Evolutionary conservation across 1,140 invertebrate species (phyloP).

Genomic region (Palaemon carinicauda): DNA sequence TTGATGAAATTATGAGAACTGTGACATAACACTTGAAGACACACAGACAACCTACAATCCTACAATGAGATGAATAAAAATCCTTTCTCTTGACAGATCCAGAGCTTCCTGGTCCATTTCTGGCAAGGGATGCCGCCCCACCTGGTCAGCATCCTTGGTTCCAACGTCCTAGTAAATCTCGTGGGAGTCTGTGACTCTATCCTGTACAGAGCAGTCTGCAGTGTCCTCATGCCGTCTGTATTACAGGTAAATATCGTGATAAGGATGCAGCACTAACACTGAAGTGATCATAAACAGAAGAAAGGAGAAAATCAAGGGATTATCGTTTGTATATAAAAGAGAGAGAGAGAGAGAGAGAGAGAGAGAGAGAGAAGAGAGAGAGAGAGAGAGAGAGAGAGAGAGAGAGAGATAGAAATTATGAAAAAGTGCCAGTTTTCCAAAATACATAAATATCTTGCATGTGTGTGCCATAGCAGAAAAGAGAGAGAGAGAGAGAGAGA

Average conservation of each 20-base stretch:
- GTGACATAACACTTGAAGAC: too few species aligned
- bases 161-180: slow-evolving; percentile 66
- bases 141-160: slow-evolving; percentile 66
- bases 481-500: too few species aligned
- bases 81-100: slow-evolving; percentile 64
- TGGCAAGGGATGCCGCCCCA: slow-evolving; percentile 71
- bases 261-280: too few species aligned
- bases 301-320: too few species aligned
- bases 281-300: neutral
- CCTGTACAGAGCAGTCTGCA: slow-evolving; percentile 69
- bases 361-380: neutral
- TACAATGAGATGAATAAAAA: neutral
- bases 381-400: too few species aligned
- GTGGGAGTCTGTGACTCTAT: slow-evolving; percentile 70
- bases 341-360: neutral
- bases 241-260: slow-evolving; percentile 63
- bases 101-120: slow-evolving; percentile 69
- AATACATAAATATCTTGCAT: too few species aligned
- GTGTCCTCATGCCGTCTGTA: slow-evolving; percentile 68
- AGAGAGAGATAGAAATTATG: too few species aligned
- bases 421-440: too few species aligned
- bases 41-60: too few species aligned
- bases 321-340: neutral
- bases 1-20: too few species aligned
- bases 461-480: too few species aligned